Base-by-base conservation (phyloP, 30 jellyfish, hydroid and myxozoan genomes). In the Aurelia coerulea region DNA sequence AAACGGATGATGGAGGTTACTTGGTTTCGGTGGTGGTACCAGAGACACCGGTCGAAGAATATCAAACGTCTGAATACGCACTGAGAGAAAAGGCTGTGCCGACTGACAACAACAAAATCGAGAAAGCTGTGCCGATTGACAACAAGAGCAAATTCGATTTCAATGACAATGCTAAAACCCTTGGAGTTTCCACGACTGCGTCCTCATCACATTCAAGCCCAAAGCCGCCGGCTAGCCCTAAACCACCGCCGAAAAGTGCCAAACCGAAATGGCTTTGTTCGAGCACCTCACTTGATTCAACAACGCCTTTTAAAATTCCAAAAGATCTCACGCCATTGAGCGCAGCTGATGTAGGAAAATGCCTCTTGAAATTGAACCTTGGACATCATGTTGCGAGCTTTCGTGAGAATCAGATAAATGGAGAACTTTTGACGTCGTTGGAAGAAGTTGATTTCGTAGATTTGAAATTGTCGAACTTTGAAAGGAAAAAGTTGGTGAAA, bases 331-430 rank as follows among this genome's bases (percentile, higher is more conserved):
- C 82, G 16, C 51, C 46, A 17, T 12, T 92, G 60, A 73, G 83
- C 64, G 65, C 84, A 8, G 65, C 62, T 10, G 95, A 85, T 29
- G 84, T 92, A 37, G 67, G 92, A 81, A 41, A n/a, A 32, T 79
- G 89, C 60, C 75, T 92, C 75, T 46, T 39, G 10, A 70, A 19
- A 50, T 39, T 92, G 77, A 92, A 92, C 75, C 73, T 92, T 65
- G 93, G 85, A 10, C 74, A 92, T 8, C 80, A 68, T 33, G 89
- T 18, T 17, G 83, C 73, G 58, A 52, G 60, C 14, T 92, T 92
- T 65, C 64, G 69, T 15, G 88, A 80, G 16, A 87, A 92, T 60
- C 98, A 92, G 70, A 86, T 92, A 31, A 93, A 92, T 62, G 98
- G 98, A 5, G 90, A 67, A 19, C 90, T 92, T 29, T 59, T 92